These are phyloP conservation scores for Sylvicola cinctus DNA, from an alignment of 2,888 invertebrate species.

Conservation along the genomic window DNA sequence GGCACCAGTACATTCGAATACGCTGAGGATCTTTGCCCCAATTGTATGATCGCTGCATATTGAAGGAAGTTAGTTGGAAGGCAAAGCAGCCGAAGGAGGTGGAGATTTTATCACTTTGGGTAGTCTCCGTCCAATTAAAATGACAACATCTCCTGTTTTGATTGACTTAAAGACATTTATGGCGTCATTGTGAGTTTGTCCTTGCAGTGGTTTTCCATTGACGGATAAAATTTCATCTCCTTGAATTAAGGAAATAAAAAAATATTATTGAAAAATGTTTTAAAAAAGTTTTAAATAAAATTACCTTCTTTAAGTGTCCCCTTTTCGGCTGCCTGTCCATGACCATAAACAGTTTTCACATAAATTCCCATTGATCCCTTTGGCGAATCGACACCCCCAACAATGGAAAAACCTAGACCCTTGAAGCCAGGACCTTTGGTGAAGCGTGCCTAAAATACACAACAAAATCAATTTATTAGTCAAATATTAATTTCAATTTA, in stretches of 20 bases:
- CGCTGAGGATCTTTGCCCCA: too few relatives aligned
- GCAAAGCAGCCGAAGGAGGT: too few relatives aligned
- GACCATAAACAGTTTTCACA: conserved; percentile 68
- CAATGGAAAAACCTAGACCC: conserved; percentile 74
- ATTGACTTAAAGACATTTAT: conserved; percentile 62
- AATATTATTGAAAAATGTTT: not conserved
- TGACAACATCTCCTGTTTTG: conserved; percentile 50
- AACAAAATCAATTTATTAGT: not conserved
- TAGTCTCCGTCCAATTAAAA: conserved; percentile 41
- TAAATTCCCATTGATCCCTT: conserved; percentile 75
- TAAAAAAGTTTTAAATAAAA: conserved; percentile 1
- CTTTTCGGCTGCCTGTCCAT: conserved; percentile 68
- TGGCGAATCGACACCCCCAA: conserved; percentile 71
- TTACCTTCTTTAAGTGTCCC: conserved; percentile 63
- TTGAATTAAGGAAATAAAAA: conserved; percentile 16
- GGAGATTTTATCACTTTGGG: conserved; percentile 1
- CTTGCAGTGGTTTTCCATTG: conserved; percentile 56
- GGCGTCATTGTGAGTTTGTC: conserved; percentile 58
- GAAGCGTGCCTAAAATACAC: conserved; percentile 33
- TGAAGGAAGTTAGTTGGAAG: too few relatives aligned
- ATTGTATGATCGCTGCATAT: too few relatives aligned
- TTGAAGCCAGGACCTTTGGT: conserved; percentile 67
- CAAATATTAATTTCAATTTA: not conserved
- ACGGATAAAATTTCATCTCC: conserved; percentile 67
- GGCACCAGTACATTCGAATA: too few relatives aligned